Conservation (phyloP, 2,113 vertebrate species). For the Elaphurus davidianus region DNA sequence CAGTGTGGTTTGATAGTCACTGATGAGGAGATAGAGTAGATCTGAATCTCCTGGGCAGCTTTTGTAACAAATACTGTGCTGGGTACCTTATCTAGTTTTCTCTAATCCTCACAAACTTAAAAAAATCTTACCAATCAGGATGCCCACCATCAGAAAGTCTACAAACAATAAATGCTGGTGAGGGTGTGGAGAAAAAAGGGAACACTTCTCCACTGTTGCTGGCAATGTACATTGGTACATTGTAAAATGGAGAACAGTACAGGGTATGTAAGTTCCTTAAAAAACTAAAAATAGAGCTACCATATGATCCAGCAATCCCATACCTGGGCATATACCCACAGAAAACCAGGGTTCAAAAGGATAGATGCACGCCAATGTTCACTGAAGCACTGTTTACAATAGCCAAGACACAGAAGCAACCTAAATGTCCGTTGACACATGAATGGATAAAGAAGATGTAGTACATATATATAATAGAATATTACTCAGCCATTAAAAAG, state of each 20-base stretch:
- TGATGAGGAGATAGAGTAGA: not conserved
- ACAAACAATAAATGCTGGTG: not conserved
- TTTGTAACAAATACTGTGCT: not conserved
- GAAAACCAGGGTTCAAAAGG: not conserved
- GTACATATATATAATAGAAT: not conserved
- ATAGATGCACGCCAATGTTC: not conserved
- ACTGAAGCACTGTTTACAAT: not conserved
- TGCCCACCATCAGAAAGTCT: not conserved
- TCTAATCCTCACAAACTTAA: not conserved
- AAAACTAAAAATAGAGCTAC: not conserved
- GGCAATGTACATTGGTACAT: not conserved
- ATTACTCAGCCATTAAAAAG: not conserved
- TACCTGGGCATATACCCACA: not conserved
- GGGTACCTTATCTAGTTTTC: not conserved
- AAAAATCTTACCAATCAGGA: not conserved
- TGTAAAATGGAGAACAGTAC: not conserved
- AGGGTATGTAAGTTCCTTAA: not conserved
- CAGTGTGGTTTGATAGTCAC: not conserved
- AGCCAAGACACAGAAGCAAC: not conserved
- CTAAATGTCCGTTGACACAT: not conserved
- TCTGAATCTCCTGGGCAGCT: not conserved
- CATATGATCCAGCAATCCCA: not conserved
- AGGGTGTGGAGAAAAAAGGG: not conserved
- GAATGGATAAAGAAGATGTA: not conserved
- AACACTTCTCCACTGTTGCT: not conserved